phyloP scores from a whole-genome alignment of 1,140 invertebrate genomes.

The Harpegnathos saltator region DNA sequence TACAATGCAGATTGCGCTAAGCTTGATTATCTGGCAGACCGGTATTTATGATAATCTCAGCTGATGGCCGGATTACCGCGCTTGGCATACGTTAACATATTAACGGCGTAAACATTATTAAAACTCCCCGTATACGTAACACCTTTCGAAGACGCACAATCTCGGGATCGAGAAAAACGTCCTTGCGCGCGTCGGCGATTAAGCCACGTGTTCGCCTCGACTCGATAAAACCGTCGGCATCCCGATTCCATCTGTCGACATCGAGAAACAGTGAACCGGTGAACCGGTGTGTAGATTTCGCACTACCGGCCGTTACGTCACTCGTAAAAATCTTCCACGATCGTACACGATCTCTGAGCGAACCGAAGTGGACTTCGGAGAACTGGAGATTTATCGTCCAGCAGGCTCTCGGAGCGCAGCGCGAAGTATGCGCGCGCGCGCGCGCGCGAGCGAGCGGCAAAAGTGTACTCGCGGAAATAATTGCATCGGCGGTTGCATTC shows the following conservation, averaged over 20 bases:
- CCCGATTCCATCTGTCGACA: too few species aligned
- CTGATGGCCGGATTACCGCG: conserved; percentile 11
- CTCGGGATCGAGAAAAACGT: not conserved
- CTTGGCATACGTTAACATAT: not conserved
- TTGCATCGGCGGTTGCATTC: conserved; percentile 38
- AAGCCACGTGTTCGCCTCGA: too few species aligned
- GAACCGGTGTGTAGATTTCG: too few species aligned
- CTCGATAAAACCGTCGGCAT: too few species aligned
- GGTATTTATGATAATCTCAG: conserved; percentile 29
- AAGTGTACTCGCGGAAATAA: conserved; percentile 38
- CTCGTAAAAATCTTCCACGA: not conserved
- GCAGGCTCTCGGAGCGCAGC: not conserved
- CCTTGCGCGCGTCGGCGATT: not conserved
- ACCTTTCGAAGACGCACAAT: not conserved
- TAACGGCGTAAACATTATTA: conserved; percentile 1
- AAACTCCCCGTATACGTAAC: not conserved
- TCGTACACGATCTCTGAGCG: not conserved
- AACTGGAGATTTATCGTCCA: not conserved
- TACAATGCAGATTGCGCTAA: conserved; percentile 27
- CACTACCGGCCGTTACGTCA: too few species aligned
- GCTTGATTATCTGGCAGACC: conserved; percentile 19
- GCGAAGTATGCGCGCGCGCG: too few species aligned
- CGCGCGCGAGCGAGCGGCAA: not conserved
- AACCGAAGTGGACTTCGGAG: not conserved
- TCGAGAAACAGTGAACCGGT: too few species aligned